A percentile compares a stretch with the other conserved stretches of the same genome.
These are phyloP conservation scores for Apomyelois bistriatella DNA, from an alignment of 2,888 invertebrate genomes.

Conservation along the genomic window DNA sequence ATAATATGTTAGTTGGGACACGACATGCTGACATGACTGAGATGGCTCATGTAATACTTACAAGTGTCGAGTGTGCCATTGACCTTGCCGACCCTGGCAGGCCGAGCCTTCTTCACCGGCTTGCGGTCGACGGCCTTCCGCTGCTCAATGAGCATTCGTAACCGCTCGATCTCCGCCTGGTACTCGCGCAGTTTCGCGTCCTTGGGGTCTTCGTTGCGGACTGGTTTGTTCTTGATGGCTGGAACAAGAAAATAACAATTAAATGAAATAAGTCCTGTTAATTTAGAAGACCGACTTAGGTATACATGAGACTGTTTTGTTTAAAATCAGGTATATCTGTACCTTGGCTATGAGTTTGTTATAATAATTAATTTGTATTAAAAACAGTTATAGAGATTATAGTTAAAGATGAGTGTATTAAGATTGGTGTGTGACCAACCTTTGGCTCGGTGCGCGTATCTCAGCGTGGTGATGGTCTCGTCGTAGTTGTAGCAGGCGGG, in stretches of 20 bases:
- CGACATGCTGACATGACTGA: too few relatives aligned
- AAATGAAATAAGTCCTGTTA: too few relatives aligned
- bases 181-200: slow-evolving; percentile 97
- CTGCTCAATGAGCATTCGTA: slow-evolving; percentile 74
- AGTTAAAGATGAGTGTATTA: too few relatives aligned
- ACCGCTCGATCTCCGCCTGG: slow-evolving; percentile 94
- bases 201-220: slow-evolving; percentile 99
- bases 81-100: background rate
- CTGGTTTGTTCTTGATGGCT: slow-evolving; percentile 98
- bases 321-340: too few relatives aligned
- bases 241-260: slow-evolving; percentile 14
- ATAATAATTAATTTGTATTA: too few relatives aligned
- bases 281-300: too few relatives aligned
- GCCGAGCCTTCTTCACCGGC: background rate
- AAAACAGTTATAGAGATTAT: too few relatives aligned
- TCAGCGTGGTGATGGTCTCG: slow-evolving; percentile 96
- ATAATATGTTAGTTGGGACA: too few relatives aligned
- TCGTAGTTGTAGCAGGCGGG: slow-evolving; percentile 99
- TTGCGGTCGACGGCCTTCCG: slow-evolving; percentile 30
- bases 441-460: slow-evolving; percentile 98
- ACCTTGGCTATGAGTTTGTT: too few relatives aligned
- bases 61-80: slow-evolving; percentile 25
- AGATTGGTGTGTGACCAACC: slow-evolving; percentile 37
- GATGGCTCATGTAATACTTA: slow-evolving; percentile 21
- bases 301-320: too few relatives aligned